Evolutionary conservation across 2,888 invertebrate species (phyloP), one percentile per base, ranked within the genome.

Genomic region (Dasysyrphus albostriatus): DNA sequence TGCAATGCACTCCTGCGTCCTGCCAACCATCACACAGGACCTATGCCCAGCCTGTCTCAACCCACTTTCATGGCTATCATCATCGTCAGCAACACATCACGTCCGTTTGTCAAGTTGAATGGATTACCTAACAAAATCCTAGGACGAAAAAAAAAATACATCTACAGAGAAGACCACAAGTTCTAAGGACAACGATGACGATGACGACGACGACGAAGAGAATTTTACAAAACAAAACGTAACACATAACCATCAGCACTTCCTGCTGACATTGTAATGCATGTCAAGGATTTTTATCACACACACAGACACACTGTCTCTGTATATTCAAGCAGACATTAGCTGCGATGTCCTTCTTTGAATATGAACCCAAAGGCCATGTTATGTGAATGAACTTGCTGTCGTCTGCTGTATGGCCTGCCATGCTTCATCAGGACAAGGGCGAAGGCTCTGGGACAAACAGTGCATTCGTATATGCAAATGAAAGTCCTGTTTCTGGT

Each of bases 221-320:
- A 72, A 47, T 61, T 80, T 69, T 67, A 61, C 42, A 63, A 54
- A 72, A 58, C 72, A 70, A 80, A 83, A 87, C 85, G 78, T 85
- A 81, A 85, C 85, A 85, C 85, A 88, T 88, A 88, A 89, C 88
- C 88, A 89, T 89, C 88, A 88, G 88, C 88, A 88, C 89, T 89
- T 89, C 89, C 89, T 88, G 88, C 80, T 88, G 81, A 82, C 85
- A 84, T 89, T 88, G 88, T 87, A 88, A 89, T 89, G 89, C 89
- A 89, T 89, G 88, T 89, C 89, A 89, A 89, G 89, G 89, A 89
- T 89, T 88, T 88, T 88, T 84, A 78, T 65, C 74, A 70, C 59
- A 77, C 83, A 61, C 42, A 56, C 14, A 79, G 19, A 54, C 67
- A 32, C 39, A 19, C n/a, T n/a, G n/a, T n/a, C n/a, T 1, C 39